Evolutionary conservation across 2,888 invertebrate species (phyloP).

Genomic region (Epinotia bilunana): DNA sequence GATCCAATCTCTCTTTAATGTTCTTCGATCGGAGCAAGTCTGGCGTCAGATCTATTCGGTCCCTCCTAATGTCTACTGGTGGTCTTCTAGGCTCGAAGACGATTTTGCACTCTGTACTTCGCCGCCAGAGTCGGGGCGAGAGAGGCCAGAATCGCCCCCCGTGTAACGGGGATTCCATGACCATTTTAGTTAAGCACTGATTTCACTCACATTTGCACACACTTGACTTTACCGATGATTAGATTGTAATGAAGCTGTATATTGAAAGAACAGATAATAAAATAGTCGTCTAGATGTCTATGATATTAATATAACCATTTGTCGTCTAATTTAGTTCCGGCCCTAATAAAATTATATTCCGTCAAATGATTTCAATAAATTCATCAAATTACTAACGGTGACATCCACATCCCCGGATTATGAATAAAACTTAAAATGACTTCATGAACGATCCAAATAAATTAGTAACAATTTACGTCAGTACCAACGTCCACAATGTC

Average conservation of each 20-base stretch:
- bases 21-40: conserved; percentile 71
- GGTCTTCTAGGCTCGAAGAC: conserved; percentile 79
- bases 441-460: not conserved
- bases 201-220: conserved; percentile 51
- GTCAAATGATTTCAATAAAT: not conserved
- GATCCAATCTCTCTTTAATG: conserved; percentile 67
- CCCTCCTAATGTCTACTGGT: conserved; percentile 61
- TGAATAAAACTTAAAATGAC: conserved; percentile 4
- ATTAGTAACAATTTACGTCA: not conserved
- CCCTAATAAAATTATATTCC: not conserved
- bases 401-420: not conserved
- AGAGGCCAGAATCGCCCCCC: conserved; percentile 78
- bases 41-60: conserved; percentile 64
- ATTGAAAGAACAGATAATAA: conserved; percentile 1
- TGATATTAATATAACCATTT: not conserved
- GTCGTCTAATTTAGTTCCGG: not conserved
- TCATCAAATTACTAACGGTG: not conserved
- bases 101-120: conserved; percentile 79
- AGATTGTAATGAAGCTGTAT: conserved; percentile 12
- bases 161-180: conserved; percentile 77
- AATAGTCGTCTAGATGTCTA: not conserved
- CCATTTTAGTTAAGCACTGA: conserved; percentile 66
- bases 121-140: conserved; percentile 77
- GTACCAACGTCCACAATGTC: conserved; percentile 57
- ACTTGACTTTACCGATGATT: conserved; percentile 43